Base-by-base conservation (phyloP, 2,888 invertebrate genomes). In the Caenorhabditis sp. region DNA sequence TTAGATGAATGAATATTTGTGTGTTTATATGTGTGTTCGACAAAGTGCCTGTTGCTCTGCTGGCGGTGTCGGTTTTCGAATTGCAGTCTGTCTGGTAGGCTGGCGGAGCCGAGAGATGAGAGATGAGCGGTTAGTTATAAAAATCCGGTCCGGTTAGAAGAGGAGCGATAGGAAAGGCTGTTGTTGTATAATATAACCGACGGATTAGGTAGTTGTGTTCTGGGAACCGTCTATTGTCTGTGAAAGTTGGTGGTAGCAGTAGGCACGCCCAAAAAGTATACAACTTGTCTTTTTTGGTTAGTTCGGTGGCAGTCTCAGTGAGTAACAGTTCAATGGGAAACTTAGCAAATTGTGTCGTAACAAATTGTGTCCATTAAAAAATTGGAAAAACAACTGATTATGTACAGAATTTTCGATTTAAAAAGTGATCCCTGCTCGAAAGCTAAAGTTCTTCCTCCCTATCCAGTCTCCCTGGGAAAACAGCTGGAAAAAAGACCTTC, bases 171-270 rank as follows among this genome's bases (percentile, higher is more conserved):
- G n/a, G n/a, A n/a, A n/a, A 41, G 63, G 41, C 50, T 43, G 56
- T 53, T 70, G 35, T 52, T 52, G 43, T 70, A 70, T 53, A 59
- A 52, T 70, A 70, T 53, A 59, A 59, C 70, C 59, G 59, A 59
- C 70, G 70, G 70, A 70, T 70, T 70, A 70, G 70, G 39, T 39
- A 39, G 26, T 35, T 58, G 43, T 68, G 59, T 53, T 59, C 59
- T 70, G 70, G 70, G 70, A 70, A 70, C 70, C 70, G 9, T 6
- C 32, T 6, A 32, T 32, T 32, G 32, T 6, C 6, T n/a, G n/a
- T n/a, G n/a, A n/a, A n/a, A n/a, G n/a, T n/a, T n/a, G n/a, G n/a
- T n/a, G n/a, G n/a, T n/a, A n/a, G n/a, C n/a, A n/a, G n/a, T n/a
- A n/a, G n/a, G n/a, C n/a, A n/a, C n/a, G n/a, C n/a, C n/a, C n/a